Conservation (phyloP, 2,888 invertebrate species). For the Chironomus riparius region DNA sequence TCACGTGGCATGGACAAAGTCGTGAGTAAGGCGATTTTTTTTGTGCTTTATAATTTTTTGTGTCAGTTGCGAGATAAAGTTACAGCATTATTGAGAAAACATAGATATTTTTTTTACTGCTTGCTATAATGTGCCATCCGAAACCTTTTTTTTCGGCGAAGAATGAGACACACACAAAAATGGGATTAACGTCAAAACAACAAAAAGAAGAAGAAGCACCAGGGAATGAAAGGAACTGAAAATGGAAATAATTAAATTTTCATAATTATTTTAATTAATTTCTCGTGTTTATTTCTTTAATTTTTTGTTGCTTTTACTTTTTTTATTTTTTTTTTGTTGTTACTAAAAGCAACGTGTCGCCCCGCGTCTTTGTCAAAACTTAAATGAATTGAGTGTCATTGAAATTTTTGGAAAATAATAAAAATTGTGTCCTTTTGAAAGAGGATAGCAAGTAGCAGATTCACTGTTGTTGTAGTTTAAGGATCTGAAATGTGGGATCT, state of each 20-base stretch:
- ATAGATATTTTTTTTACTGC: slow-evolving; percentile 1
- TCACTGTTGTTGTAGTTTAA: too few species aligned
- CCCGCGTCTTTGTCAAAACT: background rate
- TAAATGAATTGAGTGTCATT: too few species aligned
- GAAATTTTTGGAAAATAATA: background rate
- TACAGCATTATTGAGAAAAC: slow-evolving; percentile 12
- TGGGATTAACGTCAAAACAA: slow-evolving; percentile 1
- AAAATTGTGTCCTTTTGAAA: too few species aligned
- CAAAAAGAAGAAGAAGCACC: background rate
- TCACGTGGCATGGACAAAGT: background rate
- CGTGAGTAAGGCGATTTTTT: background rate
- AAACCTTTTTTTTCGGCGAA: background rate
- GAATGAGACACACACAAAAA: background rate
- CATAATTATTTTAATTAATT: slow-evolving; percentile 19
- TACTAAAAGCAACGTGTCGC: background rate
- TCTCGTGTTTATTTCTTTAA: slow-evolving; percentile 1
- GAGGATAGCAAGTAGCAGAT: too few species aligned
- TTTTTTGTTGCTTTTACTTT: background rate
- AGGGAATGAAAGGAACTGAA: background rate
- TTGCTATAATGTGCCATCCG: background rate
- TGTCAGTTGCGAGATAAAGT: background rate
- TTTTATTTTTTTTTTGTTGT: too few species aligned
- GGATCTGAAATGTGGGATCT: too few species aligned
- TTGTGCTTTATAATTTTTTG: background rate
- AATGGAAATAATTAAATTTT: slow-evolving; percentile 23